Base-by-base conservation (phyloP, 2,113 vertebrate species). In the Regulus satrapa region DNA sequence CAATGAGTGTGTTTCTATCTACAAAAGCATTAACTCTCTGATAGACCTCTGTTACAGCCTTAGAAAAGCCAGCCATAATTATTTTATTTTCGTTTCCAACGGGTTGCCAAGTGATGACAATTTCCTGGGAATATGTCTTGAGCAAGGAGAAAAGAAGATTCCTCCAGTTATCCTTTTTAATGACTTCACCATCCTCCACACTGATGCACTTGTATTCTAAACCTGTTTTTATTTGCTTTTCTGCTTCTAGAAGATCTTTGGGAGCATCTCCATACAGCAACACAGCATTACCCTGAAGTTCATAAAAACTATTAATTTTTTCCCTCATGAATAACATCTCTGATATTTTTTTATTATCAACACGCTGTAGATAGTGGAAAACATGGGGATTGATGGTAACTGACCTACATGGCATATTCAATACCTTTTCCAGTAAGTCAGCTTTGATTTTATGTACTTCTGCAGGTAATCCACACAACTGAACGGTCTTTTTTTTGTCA, bases 371-470 rank as follows among this genome's bases (percentile, higher is more conserved):
- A 90, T 98, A 98, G 12, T 86, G 58, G 21, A 98, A 91, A 77
- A 99, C 10, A 56, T 91, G 59, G 4, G 71, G 49, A 38, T 98
- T 68, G 12, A 98, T 1, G 9, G 85, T 66, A 74, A 99, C 24
- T 15, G 68, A 79, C 69, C 95, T 95, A 34, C 40, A 43, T 52
- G 95, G 96, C 84, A 99, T 64, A 69, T 23, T 26, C 25, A 94
- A 6, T 10, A 97, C 24, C 40, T 86, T 94, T 41, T 98, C 96
- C 10, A 96, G 93, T 72, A 99, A 94, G 10, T 96, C 85, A 91
- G 95, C 97, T 84, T 87, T 98, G 36, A 96, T 92, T 96, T 92
- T 94, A 58, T 98, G 96, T 32, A 99, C 98, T 40, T 99, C 98
- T 0, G 96, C 31, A 9, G 15, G 67, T 31, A 98, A 85, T 11